Evolutionary conservation across 2,888 invertebrate genomes (phyloP), one percentile per base, ranked within the genome.

Genomic region (Cantharis lateralis): DNA sequence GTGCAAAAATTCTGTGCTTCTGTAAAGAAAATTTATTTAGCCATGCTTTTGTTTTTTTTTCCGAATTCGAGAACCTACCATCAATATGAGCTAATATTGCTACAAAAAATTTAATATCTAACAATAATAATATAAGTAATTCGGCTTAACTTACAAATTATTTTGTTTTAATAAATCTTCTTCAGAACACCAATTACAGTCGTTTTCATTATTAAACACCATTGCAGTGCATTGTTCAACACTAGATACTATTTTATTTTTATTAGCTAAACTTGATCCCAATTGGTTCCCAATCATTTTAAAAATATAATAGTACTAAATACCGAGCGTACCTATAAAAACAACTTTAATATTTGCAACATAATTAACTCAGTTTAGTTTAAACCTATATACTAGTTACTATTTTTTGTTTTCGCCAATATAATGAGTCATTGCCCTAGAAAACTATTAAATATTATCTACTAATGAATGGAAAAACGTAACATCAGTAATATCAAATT

Each of bases 81-180:
- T 24, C 13, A 20, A 16, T 18, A 16, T 13, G 26, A 63, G 15
- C 66, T 66, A 32, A 48, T 66, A 15, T 24, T 20, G 20, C 15
- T 48, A 61, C 74, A 62, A 28, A 70, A 74, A 24, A 63, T 66
- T 15, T 28, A 24, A 24, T 61, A 68, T 61, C 18, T 18, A 26
- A 26, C 28, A 18, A 11, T 68, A 18, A 15, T 15, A 20, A 16
- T 48, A 48, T 9, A n/a, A 48, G n/a, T n/a, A 48, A 48, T 48
- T 7, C 48, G 11, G n/a, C n/a, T 48, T 24, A 77, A 86, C 86
- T 84, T 84, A 86, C 86, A 86, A 73, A 20, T 84, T 84, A 68
- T 86, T 85, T 80, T 85, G 77, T 15, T 24, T 24, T 71, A 72
- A 72, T 13, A 66, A 20, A 20, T 66, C 64, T 66, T 66, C 64